phyloP scores from a whole-genome alignment of 2,797 vertebrate genomes.

The Diceros bicornis region DNA sequence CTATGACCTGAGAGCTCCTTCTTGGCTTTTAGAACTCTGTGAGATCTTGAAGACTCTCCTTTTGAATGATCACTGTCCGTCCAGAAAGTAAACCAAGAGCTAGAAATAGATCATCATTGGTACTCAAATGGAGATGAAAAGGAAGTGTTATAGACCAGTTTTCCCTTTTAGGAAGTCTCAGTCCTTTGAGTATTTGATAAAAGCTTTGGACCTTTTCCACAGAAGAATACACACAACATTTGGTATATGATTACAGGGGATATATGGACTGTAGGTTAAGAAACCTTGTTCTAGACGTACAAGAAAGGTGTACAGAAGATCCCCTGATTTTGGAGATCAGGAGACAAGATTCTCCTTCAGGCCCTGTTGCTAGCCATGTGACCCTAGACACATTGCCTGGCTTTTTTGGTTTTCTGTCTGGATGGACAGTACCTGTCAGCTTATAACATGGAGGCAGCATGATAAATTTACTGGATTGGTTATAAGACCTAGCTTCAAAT shows the following conservation, averaged over 20 bases:
- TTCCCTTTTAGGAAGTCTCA: not conserved
- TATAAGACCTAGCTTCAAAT: not conserved
- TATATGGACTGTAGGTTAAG: not conserved
- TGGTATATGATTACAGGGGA: not conserved
- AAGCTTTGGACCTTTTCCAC: not conserved
- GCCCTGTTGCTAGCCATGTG: not conserved
- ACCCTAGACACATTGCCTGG: not conserved
- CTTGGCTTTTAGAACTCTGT: not conserved
- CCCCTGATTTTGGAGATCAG: not conserved
- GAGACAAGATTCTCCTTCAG: not conserved
- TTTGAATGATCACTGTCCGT: not conserved
- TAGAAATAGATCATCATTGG: not conserved
- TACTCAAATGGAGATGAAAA: not conserved
- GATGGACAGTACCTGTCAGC: not conserved
- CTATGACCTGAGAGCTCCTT: slow-evolving; percentile 7
- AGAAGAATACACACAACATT: not conserved
- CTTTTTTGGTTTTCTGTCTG: slow-evolving; percentile 16
- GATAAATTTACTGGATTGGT: not conserved
- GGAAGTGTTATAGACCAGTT: not conserved
- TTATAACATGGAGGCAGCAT: not conserved
- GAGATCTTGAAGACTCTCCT: not conserved
- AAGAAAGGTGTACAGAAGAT: not conserved
- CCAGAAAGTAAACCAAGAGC: not conserved
- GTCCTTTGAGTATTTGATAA: not conserved
- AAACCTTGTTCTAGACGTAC: not conserved